Base-by-base conservation (phyloP, 2,888 invertebrate genomes). In the Drosophila rellima region DNA sequence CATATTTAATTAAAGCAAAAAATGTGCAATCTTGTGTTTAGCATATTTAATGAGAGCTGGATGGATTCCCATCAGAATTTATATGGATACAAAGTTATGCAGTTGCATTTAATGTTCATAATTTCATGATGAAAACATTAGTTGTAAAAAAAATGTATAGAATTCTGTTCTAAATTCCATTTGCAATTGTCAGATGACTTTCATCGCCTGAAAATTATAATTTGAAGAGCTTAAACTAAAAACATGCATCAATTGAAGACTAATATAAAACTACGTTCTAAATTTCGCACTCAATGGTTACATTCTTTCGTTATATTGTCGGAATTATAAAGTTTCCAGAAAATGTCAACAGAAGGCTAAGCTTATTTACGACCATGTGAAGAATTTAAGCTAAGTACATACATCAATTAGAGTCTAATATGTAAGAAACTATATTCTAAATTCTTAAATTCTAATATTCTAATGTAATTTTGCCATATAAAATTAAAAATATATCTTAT, bases 21-120 rank as follows among this genome's bases (percentile, higher is more conserved):
- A 37, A 50, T 2, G 61, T 2, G 61, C 29, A 57, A 37, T 60
- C 44, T 59, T 35, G 50, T 76, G 66, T 54, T 66, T 63, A 73
- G 80, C 80, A 88, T 88, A 71, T 48, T 51, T 72, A 70, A 85
- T 75, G 54, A 74, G 50, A 35, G 29, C 29, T 50, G 62, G 50
- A n/a, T n/a, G n/a, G 70, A 73, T 64, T 54, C 42, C 40, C 31
- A 52, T 37, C 8, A 64, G n/a, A 61, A 45, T 61, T 61, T 20
- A 33, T 52, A 26, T 20, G 40, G 23, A 45, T 29, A 50, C 15
- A 39, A 62, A 78, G 74, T 78, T 48, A 45, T 52, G 39, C 35
- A 26, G 35, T 13, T 26, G 63, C 15, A 45, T 45, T 48, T 6
- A 20, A 6, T 8, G 17, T 26, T 29, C 17, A 45, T 10, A 45